These are phyloP conservation scores for Tangara arthus DNA, from an alignment of 2,797 vertebrate species.

Conservation along the genomic window DNA sequence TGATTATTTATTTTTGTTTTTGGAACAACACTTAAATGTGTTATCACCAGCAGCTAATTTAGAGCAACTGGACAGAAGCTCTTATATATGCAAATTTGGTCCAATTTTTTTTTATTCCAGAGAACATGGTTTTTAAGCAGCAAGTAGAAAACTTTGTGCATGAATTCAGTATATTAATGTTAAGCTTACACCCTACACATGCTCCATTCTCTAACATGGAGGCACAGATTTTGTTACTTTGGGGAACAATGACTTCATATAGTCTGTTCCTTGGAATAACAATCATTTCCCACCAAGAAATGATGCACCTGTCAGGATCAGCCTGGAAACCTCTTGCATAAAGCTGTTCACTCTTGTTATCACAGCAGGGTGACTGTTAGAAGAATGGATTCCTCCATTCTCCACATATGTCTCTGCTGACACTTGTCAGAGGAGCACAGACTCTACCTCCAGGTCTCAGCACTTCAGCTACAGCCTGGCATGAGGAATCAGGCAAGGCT, in stretches of 20 bases:
- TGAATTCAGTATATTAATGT: neutral
- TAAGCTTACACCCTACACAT: neutral
- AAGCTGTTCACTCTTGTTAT: slow-evolving; percentile 48
- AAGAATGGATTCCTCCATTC: neutral
- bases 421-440: neutral
- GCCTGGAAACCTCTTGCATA: slow-evolving; percentile 28
- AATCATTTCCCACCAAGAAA: slow-evolving; percentile 6
- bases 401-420: neutral
- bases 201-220: neutral
- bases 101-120: neutral
- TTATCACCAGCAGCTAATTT: neutral
- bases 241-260: neutral
- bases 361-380: slow-evolving; percentile 46
- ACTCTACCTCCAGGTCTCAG: neutral
- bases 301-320: slow-evolving; percentile 41
- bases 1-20: neutral
- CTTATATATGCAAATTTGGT: neutral
- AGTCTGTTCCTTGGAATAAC: neutral
- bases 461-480: neutral
- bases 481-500: neutral
- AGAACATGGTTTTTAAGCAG: neutral
- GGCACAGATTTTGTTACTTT: neutral
- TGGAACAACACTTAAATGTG: neutral
- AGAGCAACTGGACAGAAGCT: neutral
- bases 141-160: neutral